Percentiles rank a stretch among this genome's conserved stretches.
Evolutionary conservation across 2,888 invertebrate genomes (phyloP).

Genomic region (Caenorhabditis virilis): DNA sequence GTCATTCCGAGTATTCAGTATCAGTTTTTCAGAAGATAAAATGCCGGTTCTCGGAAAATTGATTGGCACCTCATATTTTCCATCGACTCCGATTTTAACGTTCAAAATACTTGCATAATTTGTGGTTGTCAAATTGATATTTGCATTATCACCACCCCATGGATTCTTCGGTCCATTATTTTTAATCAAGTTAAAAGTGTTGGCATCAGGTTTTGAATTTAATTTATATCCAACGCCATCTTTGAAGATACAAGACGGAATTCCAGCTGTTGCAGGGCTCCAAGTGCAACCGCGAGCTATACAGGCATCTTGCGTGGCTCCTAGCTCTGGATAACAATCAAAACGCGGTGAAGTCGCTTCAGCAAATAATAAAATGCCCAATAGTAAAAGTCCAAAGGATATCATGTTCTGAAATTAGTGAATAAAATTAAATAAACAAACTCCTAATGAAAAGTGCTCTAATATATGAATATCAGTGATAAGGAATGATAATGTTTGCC

Average conservation of each 20-base stretch:
- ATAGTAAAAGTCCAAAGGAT: too few species aligned
- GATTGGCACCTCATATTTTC: constrained; percentile 54
- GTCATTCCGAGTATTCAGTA: constrained; percentile 31
- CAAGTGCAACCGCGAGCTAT: constrained; percentile 57
- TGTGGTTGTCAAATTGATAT: constrained; percentile 40
- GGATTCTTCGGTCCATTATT: constrained; percentile 50
- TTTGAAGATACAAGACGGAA: constrained; percentile 56
- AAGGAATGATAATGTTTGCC: too few species aligned
- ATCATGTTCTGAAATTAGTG: too few species aligned
- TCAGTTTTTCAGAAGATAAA: constrained; percentile 34
- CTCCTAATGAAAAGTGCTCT: too few species aligned
- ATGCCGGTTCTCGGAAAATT: constrained; percentile 38
- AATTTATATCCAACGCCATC: constrained; percentile 52
- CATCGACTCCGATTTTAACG: constrained; percentile 43
- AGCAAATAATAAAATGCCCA: too few species aligned
- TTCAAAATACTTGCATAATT: constrained; percentile 49
- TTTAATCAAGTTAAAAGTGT: constrained; percentile 35
- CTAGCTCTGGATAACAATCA: too few species aligned
- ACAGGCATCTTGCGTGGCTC: constrained; percentile 48
- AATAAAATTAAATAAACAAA: too few species aligned
- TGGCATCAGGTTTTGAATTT: constrained; percentile 17
- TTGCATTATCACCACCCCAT: constrained; percentile 48
- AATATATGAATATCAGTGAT: too few species aligned
- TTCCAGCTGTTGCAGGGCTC: constrained; percentile 36
- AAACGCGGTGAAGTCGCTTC: too few species aligned